phyloP scores from a whole-genome alignment of 1,140 invertebrate species.

The Parasteatoda tepidariorum region DNA sequence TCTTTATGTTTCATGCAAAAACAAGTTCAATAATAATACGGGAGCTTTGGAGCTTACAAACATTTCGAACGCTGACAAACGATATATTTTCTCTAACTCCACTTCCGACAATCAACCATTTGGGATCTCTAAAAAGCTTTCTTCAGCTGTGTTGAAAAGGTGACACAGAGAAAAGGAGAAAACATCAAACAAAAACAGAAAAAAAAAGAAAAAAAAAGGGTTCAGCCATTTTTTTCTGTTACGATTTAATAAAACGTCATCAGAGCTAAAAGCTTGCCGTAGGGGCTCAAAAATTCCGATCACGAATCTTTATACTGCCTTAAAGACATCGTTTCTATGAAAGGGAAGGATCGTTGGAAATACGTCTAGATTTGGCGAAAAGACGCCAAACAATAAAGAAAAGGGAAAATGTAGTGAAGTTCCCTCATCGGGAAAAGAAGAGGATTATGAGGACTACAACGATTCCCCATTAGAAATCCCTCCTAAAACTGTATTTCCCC shows the following conservation, averaged over 20 bases:
- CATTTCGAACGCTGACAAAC: too few species aligned
- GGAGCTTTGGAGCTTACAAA: too few species aligned
- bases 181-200: too few species aligned
- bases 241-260: constrained; percentile 6
- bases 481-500: neutral
- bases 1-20: too few species aligned
- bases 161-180: too few species aligned
- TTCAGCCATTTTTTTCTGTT: neutral
- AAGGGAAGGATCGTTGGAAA: neutral
- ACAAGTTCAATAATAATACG: too few species aligned
- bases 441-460: constrained; percentile 12
- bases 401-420: neutral
- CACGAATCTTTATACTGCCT: constrained; percentile 10
- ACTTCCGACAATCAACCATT: neutral
- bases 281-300: constrained; percentile 11
- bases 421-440: neutral
- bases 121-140: neutral
- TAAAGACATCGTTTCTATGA: constrained; percentile 10
- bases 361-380: neutral
- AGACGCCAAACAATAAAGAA: neutral
- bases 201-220: neutral
- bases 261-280: neutral
- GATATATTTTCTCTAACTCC: neutral
- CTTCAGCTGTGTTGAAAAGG: neutral
- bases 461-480: constrained; percentile 3